These are phyloP conservation scores for Pantelozetes paolii DNA, from an alignment of 2,888 invertebrate species.

Conservation along the genomic window DNA sequence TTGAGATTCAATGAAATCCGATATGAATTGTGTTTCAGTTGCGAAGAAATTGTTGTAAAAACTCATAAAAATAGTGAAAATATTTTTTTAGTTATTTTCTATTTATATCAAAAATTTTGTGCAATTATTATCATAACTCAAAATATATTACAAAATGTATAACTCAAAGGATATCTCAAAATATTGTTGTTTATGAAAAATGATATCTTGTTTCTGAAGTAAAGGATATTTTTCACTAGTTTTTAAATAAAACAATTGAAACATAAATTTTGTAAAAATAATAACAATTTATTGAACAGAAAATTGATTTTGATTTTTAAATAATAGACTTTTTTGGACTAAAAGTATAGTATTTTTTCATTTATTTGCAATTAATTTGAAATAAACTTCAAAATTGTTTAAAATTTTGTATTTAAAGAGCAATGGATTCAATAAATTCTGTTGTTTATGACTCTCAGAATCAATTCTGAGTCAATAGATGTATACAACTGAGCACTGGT, in stretches of 20 bases:
- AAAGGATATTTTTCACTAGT: too few species aligned
- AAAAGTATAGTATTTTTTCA: neutral
- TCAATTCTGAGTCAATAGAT: neutral
- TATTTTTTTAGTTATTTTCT: too few species aligned
- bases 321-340: neutral
- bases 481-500: neutral
- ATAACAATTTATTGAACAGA: neutral
- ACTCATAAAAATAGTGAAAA: too few species aligned
- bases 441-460: neutral
- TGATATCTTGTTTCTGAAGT: too few species aligned
- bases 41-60: neutral
- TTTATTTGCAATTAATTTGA: neutral
- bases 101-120: neutral
- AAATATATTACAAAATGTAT: too few species aligned
- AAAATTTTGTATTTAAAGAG: neutral
- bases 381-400: neutral
- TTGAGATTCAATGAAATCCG: neutral
- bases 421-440: neutral
- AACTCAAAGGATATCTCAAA: too few species aligned
- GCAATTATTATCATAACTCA: too few species aligned
- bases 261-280: too few species aligned
- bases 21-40: neutral
- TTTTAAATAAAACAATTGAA: too few species aligned
- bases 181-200: too few species aligned
- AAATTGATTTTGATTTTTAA: neutral